A percentile compares a stretch with the other conserved stretches of the same genome.
phyloP scores from a whole-genome alignment of 2,113 vertebrate species.

The Rhipidura dahli region DNA sequence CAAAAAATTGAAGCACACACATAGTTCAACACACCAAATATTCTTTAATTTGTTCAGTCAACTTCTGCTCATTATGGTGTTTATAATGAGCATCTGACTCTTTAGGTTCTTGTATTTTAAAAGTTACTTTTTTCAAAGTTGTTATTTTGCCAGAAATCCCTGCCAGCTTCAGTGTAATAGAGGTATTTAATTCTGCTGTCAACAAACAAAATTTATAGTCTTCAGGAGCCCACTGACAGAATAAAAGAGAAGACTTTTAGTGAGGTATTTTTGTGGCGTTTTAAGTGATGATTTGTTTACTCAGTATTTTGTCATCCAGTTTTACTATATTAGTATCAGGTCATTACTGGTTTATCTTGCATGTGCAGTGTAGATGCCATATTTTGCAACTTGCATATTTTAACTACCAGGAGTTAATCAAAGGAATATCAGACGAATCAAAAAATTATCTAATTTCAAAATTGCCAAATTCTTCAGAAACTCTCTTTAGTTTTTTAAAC shows the following conservation, averaged over 20 bases:
- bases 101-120: not conserved
- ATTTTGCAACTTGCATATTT: not conserved
- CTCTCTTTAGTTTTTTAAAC: not conserved
- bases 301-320: not conserved
- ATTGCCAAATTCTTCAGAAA: not conserved
- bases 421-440: not conserved
- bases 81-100: not conserved
- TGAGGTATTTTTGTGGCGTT: not conserved
- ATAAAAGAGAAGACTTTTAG: not conserved
- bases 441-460: not conserved
- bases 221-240: not conserved
- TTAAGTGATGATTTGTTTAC: not conserved
- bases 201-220: not conserved
- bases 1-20: not conserved
- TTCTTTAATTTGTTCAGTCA: not conserved
- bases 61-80: not conserved
- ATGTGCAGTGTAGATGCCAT: not conserved
- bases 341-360: not conserved
- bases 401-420: not conserved
- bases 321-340: not conserved
- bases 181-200: not conserved
- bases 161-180: not conserved
- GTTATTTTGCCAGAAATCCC: not conserved
- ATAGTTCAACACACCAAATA: not conserved
- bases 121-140: not conserved